These are phyloP conservation scores for Pammene aurita DNA, from an alignment of 2,888 invertebrate species.

Conservation along the genomic window DNA sequence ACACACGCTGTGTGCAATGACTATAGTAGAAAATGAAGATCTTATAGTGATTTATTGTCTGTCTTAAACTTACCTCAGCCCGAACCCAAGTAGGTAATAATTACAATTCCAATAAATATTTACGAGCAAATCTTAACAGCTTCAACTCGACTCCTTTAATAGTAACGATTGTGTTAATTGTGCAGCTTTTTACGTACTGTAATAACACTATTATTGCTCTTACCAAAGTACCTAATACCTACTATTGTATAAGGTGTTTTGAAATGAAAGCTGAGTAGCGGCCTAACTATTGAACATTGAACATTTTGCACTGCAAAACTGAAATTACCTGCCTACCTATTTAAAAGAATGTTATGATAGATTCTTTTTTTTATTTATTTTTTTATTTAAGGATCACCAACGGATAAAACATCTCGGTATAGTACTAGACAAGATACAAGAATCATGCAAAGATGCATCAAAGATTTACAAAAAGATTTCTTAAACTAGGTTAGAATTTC, in stretches of 20 bases:
- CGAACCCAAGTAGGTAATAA: constrained; percentile 23
- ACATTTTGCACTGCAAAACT: constrained; percentile 9
- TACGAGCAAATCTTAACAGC: constrained; percentile 27
- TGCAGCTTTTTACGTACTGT: constrained; percentile 18
- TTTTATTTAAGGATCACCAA: no score
- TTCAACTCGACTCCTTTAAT: neutral
- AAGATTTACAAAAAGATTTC: no score
- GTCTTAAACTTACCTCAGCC: constrained; percentile 3
- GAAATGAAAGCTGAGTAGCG: neutral
- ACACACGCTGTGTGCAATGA: constrained; percentile 3
- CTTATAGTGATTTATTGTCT: constrained; percentile 21
- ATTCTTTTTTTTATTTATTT: no score
- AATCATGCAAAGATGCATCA: no score
- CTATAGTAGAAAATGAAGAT: constrained; percentile 17
- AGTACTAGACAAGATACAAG: no score
- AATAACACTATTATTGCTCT: constrained; percentile 19
- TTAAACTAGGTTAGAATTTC: no score
- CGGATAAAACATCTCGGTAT: no score
- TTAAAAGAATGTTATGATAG: neutral
- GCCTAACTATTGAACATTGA: constrained; percentile 2
- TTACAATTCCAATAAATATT: constrained; percentile 29
- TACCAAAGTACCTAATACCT: neutral
- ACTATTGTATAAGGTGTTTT: neutral
- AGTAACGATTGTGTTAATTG: constrained; percentile 16
- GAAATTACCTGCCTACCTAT: neutral